Conservation (phyloP, 2,113 vertebrate genomes). For the Potamarius usumacintae region DNA sequence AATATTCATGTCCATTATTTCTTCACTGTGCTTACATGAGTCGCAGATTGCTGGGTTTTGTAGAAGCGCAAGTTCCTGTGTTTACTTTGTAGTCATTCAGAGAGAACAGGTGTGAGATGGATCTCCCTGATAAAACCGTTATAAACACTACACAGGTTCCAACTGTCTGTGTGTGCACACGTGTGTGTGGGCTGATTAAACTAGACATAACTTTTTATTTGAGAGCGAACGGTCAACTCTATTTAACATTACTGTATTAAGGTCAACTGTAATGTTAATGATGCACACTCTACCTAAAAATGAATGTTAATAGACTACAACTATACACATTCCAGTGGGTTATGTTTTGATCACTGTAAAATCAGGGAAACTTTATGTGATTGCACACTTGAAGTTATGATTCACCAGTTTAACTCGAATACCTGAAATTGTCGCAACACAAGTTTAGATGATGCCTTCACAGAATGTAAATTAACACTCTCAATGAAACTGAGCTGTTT, state of each 20-base stretch:
- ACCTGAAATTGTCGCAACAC: constrained; percentile 10
- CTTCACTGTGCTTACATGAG: not conserved
- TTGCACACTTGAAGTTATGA: not conserved
- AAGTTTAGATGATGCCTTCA: not conserved
- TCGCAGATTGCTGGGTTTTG: not conserved
- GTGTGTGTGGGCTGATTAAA: constrained; percentile 63
- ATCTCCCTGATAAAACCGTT: constrained; percentile 62
- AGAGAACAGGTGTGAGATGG: constrained; percentile 66
- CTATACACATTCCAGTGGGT: not conserved
- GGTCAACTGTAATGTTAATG: constrained; percentile 21
- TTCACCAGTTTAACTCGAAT: not conserved
- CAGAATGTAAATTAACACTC: constrained; percentile 25
- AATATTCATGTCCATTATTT: not conserved
- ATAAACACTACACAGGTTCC: constrained; percentile 59
- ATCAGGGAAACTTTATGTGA: not conserved
- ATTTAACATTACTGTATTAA: not conserved
- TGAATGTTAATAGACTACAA: not conserved
- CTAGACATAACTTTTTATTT: constrained; percentile 48
- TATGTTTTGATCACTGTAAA: not conserved
- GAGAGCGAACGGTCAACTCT: not conserved
- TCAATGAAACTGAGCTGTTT: constrained; percentile 13
- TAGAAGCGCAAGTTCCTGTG: not conserved
- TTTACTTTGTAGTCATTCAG: constrained; percentile 29
- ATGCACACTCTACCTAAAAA: not conserved
- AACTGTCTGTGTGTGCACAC: constrained; percentile 25